A percentile compares a stretch with the other conserved stretches of the same genome.
Conservation (phyloP, 2,888 invertebrate genomes). For the Operophtera brumata region DNA sequence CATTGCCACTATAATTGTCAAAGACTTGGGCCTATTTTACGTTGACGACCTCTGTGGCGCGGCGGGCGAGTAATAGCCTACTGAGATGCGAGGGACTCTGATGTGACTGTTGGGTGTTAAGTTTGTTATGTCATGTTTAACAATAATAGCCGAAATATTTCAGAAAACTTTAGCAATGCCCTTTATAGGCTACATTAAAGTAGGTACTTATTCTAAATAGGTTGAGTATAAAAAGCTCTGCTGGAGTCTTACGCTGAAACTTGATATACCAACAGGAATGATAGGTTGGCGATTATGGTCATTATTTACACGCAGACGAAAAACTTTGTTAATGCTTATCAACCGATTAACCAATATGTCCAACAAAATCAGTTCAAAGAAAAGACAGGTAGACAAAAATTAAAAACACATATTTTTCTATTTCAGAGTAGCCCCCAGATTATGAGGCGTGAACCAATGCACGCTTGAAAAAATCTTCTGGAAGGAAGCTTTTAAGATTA, state of each 20-base stretch:
- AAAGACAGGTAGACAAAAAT: neutral
- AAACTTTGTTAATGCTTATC: neutral
- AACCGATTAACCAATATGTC: too few relatives aligned
- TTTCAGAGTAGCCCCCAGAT: conserved; percentile 8
- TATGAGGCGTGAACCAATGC: conserved; percentile 18
- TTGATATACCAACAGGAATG: neutral
- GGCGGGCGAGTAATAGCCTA: too few relatives aligned
- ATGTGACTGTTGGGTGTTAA: too few relatives aligned
- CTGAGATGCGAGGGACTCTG: too few relatives aligned
- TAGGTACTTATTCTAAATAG: too few relatives aligned
- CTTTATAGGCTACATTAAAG: neutral
- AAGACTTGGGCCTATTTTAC: too few relatives aligned
- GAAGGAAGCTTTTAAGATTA: conserved; percentile 19
- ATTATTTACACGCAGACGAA: neutral
- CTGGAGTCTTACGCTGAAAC: neutral
- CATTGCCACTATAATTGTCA: too few relatives aligned
- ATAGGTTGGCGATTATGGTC: too few relatives aligned
- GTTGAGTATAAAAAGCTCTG: neutral
- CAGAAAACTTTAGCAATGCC: neutral
- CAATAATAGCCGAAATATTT: neutral
- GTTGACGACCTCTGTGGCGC: too few relatives aligned
- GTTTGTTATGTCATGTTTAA: neutral
- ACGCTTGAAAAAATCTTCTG: conserved; percentile 10
- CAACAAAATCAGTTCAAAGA: too few relatives aligned
- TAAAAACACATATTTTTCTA: neutral